phyloP scores from a whole-genome alignment of 2,888 invertebrate genomes.

The Caenorhabditis sp. region DNA sequence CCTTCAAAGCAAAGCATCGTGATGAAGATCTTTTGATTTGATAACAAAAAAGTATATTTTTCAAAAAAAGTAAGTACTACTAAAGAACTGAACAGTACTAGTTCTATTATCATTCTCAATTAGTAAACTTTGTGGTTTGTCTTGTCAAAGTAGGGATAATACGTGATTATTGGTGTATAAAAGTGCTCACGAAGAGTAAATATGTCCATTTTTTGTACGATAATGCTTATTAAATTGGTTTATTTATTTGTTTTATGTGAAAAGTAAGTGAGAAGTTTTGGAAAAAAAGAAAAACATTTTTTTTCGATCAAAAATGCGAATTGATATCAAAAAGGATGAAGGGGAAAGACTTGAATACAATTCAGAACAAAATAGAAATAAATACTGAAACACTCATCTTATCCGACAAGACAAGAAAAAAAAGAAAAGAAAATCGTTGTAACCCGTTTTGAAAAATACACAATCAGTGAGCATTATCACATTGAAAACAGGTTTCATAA shows the following conservation, averaged over 20 bases:
- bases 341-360: background rate
- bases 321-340: background rate
- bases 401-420: background rate
- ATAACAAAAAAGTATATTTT: too few relatives aligned
- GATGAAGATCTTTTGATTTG: background rate
- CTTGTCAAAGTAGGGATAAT: too few relatives aligned
- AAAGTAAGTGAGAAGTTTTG: background rate
- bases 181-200: background rate
- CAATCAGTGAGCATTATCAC: slow-evolving; percentile 5
- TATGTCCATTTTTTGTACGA: background rate
- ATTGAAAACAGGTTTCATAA: slow-evolving; percentile 1
- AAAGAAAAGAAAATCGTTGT: background rate
- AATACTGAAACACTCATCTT: background rate
- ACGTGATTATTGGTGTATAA: too few relatives aligned
- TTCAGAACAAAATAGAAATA: background rate
- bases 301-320: background rate
- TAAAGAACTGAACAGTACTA: too few relatives aligned
- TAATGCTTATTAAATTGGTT: background rate
- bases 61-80: too few relatives aligned
- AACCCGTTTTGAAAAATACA: background rate
- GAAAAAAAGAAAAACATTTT: background rate
- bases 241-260: background rate
- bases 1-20: background rate
- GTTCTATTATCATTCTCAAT: too few relatives aligned
- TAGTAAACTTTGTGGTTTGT: too few relatives aligned